phyloP scores from a whole-genome alignment of 2,113 vertebrate species.

The Tricholaema leucomelas region DNA sequence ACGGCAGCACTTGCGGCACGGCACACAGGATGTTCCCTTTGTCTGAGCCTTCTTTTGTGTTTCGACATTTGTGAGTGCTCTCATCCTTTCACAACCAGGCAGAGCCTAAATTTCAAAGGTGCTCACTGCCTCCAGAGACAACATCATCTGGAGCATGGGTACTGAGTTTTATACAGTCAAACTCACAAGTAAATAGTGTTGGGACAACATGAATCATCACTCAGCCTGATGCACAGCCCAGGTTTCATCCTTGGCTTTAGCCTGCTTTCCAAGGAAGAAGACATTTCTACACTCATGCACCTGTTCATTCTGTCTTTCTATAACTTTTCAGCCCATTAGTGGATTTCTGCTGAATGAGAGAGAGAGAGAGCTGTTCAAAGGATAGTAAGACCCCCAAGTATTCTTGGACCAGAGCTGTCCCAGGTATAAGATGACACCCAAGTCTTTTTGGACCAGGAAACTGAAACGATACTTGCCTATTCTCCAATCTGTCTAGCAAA shows the following conservation, averaged over 20 bases:
- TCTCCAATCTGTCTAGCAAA: background rate
- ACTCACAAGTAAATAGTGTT: background rate
- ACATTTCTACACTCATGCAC: background rate
- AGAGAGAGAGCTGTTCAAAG: background rate
- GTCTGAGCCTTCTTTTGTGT: background rate
- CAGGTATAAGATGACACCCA: no score
- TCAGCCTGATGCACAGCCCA: background rate
- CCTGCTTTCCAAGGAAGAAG: background rate
- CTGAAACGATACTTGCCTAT: background rate
- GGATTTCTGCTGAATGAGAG: background rate
- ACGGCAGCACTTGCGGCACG: fast-evolving
- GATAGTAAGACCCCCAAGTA: no score
- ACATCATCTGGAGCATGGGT: background rate
- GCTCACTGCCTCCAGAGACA: background rate
- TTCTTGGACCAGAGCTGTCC: no score
- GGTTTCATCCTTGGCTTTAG: background rate
- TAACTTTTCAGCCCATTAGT: background rate
- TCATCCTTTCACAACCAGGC: background rate
- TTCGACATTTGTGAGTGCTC: background rate
- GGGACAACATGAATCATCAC: background rate
- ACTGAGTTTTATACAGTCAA: background rate
- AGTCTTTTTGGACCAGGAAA: background rate
- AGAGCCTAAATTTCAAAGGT: constrained; percentile 23
- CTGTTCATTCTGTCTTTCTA: background rate
- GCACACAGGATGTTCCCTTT: background rate